Evolutionary conservation across 2,797 vertebrate species (phyloP).

Genomic region (Arctocebus calabarensis): DNA sequence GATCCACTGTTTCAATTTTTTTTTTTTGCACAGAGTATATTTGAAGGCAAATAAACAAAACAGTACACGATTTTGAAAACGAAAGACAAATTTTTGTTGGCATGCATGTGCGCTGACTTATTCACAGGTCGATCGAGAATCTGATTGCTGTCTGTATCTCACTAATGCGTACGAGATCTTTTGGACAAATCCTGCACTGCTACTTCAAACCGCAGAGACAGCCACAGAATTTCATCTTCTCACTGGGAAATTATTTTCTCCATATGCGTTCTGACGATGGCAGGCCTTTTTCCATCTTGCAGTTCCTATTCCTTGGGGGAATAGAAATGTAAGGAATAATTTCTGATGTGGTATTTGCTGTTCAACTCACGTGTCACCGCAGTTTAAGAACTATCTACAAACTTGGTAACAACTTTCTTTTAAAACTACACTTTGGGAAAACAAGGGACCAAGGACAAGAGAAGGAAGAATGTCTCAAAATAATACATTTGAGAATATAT

Average conservation of each 20-base stretch:
- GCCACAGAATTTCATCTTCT: conserved; percentile 66
- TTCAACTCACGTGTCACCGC: neutral
- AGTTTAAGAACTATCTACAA: conserved; percentile 46
- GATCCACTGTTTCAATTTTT: neutral
- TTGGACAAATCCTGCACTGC: conserved; percentile 31
- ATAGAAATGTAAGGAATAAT: conserved; percentile 62
- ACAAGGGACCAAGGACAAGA: conserved; percentile 16
- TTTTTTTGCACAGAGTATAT: neutral
- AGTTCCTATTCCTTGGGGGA: conserved; percentile 61
- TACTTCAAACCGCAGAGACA: conserved; percentile 54
- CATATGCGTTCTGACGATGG: conserved; percentile 54
- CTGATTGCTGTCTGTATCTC: neutral
- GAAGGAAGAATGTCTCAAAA: conserved; percentile 1
- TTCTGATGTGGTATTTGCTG: conserved; percentile 47
- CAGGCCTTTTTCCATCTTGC: conserved; percentile 45
- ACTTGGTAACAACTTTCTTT: conserved; percentile 56
- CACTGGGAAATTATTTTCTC: conserved; percentile 72
- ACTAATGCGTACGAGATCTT: neutral
- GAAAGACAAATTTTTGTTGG: neutral
- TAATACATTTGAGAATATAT: neutral
- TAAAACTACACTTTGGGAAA: conserved; percentile 41
- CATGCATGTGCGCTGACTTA: neutral
- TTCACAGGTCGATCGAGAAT: neutral
- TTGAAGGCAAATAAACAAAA: conserved; percentile 39
- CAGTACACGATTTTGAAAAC: conserved; percentile 13